These are phyloP conservation scores for Urosaurus nigricauda DNA, from an alignment of 2,797 vertebrate genomes.

Conservation along the genomic window DNA sequence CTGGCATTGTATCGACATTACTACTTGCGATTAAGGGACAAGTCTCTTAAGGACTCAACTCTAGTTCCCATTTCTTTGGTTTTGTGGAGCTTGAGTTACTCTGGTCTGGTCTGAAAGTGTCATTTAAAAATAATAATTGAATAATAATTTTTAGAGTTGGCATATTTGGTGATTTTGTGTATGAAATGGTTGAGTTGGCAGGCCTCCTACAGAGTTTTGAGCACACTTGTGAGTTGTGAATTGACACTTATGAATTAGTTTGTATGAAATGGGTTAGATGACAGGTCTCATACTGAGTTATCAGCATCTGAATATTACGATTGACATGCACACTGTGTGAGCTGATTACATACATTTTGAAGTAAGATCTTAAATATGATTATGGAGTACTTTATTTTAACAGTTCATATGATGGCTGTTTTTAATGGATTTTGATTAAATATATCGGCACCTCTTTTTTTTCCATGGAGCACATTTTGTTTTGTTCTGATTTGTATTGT, in stretches of 20 bases:
- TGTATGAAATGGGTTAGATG: neutral
- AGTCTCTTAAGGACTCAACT: no score
- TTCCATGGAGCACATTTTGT: neutral
- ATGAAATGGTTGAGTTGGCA: neutral
- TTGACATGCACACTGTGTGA: neutral
- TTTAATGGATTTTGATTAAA: neutral
- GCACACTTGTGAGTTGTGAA: neutral
- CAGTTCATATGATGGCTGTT: neutral
- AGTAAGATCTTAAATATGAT: neutral
- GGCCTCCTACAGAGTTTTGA: neutral
- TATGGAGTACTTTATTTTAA: neutral
- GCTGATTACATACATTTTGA: neutral
- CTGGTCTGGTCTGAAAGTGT: no score
- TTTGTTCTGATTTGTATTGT: conserved; percentile 1
- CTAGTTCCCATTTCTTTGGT: no score
- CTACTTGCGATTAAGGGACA: no score
- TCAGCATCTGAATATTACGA: neutral
- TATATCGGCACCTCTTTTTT: neutral
- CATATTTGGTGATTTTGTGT: neutral
- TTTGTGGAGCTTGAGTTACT: no score
- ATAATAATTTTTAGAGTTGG: neutral
- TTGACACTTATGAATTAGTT: neutral
- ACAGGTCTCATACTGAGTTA: neutral
- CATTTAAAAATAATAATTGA: no score
- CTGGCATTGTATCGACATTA: no score